Conservation (phyloP, 2,888 invertebrate species). For the Gortyna flavago region DNA sequence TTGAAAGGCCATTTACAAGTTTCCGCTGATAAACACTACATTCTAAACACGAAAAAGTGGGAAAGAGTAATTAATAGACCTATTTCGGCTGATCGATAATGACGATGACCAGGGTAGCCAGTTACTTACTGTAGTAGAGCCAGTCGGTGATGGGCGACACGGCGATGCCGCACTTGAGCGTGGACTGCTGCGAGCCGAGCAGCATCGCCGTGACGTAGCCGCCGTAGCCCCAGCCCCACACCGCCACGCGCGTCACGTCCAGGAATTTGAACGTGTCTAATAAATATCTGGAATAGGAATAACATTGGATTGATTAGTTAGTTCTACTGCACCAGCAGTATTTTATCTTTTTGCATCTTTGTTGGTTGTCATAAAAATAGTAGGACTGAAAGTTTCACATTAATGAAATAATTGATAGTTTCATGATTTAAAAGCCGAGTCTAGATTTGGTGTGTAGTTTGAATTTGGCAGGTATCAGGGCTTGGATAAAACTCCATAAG, state of each 20-base stretch:
- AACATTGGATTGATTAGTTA: not conserved
- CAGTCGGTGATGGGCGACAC: conserved; percentile 99
- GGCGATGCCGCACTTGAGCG: conserved; percentile 97
- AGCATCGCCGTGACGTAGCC: conserved; percentile 98
- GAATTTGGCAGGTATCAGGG: no score
- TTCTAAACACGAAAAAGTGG: not conserved
- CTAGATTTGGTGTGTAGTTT: no score
- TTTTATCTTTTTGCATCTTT: no score
- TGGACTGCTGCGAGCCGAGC: conserved; percentile 95
- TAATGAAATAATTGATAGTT: no score
- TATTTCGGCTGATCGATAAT: no score
- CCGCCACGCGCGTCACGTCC: conserved; percentile 96
- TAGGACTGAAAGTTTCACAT: no score
- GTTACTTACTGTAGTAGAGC: conserved; percentile 96
- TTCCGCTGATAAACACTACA: not conserved
- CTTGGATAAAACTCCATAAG: no score
- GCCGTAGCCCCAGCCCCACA: conserved; percentile 99
- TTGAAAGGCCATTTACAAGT: not conserved
- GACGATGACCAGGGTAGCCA: not conserved
- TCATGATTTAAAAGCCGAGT: no score
- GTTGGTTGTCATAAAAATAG: not conserved
- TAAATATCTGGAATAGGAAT: conserved; percentile 91
- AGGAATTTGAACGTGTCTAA: conserved; percentile 95
- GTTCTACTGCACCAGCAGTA: no score
- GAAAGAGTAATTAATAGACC: not conserved